A percentile compares a stretch with the other conserved stretches of the same genome.
Conservation (phyloP, 2,113 vertebrate species). For the Syrrhaptes paradoxus region DNA sequence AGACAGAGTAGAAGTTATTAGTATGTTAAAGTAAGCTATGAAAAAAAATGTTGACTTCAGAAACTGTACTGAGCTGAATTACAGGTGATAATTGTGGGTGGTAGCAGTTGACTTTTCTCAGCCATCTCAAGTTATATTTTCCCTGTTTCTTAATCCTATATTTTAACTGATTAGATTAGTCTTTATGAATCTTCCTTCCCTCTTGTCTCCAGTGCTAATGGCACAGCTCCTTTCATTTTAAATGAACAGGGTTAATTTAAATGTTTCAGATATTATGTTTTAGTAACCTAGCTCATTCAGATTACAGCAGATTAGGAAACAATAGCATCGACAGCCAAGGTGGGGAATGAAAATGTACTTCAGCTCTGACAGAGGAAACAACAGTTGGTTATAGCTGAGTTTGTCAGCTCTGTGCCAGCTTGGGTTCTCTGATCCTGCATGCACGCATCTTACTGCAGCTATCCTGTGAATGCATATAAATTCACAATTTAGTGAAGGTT, state of each 20-base stretch:
- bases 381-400: not conserved
- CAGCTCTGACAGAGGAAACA: not conserved
- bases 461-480: not conserved
- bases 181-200: not conserved
- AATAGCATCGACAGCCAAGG: not conserved
- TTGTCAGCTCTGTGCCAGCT: not conserved
- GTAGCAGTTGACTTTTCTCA: not conserved
- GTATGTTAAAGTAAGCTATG: not conserved
- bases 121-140: not conserved
- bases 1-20: not conserved
- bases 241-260: not conserved
- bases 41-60: not conserved
- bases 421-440: not conserved
- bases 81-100: not conserved
- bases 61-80: not conserved
- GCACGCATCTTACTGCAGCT: not conserved
- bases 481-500: not conserved
- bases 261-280: not conserved
- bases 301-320: not conserved
- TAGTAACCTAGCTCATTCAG: not conserved
- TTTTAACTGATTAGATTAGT: not conserved
- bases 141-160: not conserved
- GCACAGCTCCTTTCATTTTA: not conserved
- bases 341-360: not conserved
- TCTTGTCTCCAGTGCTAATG: not conserved